These are phyloP conservation scores for Cherax quadricarinatus DNA, from an alignment of 1,140 invertebrate genomes.

Conservation along the genomic window DNA sequence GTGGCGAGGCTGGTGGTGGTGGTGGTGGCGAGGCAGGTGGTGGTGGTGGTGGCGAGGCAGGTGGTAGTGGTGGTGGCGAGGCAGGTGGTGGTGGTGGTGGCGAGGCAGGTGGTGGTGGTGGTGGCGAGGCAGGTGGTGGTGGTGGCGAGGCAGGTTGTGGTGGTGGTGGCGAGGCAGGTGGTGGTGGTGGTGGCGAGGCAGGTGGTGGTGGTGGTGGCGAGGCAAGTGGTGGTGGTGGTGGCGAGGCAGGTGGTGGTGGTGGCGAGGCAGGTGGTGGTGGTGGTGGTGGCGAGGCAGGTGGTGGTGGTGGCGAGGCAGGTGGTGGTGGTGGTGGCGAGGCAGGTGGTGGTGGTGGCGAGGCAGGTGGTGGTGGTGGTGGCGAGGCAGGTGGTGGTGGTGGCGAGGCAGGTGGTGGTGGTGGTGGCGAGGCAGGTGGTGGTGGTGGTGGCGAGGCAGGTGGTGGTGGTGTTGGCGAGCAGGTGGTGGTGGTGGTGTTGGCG, in stretches of 20 bases:
- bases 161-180: neutral
- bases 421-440: neutral
- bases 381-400: neutral
- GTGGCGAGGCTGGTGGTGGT: neutral
- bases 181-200: conserved; percentile 15
- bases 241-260: neutral
- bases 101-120: neutral
- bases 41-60: neutral
- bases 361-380: neutral
- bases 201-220: neutral
- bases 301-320: neutral
- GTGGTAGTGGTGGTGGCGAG: neutral
- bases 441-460: neutral
- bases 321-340: neutral
- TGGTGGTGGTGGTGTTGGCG: neutral
- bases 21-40: neutral
- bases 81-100: neutral
- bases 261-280: neutral
- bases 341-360: neutral
- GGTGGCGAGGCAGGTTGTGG: neutral
- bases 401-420: neutral
- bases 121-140: neutral
- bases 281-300: neutral
- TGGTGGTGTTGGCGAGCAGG: neutral
- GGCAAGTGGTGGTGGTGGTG: neutral